Evolutionary conservation across 2,888 invertebrate species (phyloP), one percentile per base, ranked within the genome.

Genomic region (Phaonia tiefii): DNA sequence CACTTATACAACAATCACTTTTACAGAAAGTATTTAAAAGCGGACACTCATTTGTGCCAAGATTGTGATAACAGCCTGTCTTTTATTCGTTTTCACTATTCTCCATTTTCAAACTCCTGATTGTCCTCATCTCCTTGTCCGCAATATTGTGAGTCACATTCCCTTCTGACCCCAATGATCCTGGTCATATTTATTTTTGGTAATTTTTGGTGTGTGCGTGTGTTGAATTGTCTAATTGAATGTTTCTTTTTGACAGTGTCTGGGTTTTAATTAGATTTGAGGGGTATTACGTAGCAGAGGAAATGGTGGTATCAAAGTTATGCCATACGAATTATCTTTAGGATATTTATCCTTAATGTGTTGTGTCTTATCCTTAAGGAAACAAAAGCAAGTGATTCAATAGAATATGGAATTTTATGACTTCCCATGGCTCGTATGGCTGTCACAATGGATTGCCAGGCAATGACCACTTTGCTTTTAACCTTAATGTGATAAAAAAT

Each of bases 161-260:
- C 22, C 5, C 10, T 49, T 1, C 49, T 25, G 31, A 31, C 25
- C 54, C 54, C 54, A 13, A 54, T 37, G 44, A n/a, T 10, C 54
- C 25, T 25, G 54, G 25, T 54, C 54, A 54, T 54, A 11, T 20
- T 42, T 63, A 63, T 42, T 63, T 42, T 63, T 42, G 22, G 20
- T 22, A 39, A 22, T 15, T 31, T 69, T 20, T 70, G n/a, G n/a
- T n/a, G n/a, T n/a, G n/a, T n/a, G n/a, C n/a, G n/a, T n/a, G n/a
- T 66, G 69, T 65, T 75, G 75, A 73, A 65, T 58, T 76, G 31
- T 13, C 56, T 80, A 80, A 80, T 76, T 76, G 73, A 76, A 66
- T 60, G n/a, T 66, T 31, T 20, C 20, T 31, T 3, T 31, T 8
- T 5, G 4, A 31, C 3, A 8, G 31, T 8, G 31, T 8, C 31